Conservation (phyloP, 2,888 invertebrate genomes). For the Myathropa florea region DNA sequence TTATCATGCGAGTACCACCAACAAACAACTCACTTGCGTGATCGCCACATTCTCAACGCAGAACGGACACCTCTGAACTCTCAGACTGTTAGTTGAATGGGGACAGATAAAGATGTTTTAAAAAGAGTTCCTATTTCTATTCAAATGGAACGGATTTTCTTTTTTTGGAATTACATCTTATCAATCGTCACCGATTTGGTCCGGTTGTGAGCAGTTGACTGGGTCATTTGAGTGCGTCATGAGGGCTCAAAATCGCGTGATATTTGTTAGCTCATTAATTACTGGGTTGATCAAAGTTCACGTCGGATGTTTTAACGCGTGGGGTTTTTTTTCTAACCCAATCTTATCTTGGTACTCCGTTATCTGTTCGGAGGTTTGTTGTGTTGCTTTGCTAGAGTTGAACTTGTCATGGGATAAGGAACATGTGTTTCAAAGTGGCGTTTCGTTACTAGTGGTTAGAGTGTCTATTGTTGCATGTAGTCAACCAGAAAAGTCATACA, state of each 20-base stretch:
- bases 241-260: neutral
- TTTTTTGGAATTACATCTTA: neutral
- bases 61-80: neutral
- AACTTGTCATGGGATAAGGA: neutral
- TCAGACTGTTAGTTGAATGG: neutral
- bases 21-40: neutral
- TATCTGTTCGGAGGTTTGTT: neutral
- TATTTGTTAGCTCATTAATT: neutral
- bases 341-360: neutral
- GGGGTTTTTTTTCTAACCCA: neutral
- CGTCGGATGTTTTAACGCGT: neutral
- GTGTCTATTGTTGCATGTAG: too few species aligned
- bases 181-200: neutral
- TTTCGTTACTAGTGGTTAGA: neutral
- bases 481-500: too few species aligned
- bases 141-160: neutral
- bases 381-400: neutral
- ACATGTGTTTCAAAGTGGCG: neutral
- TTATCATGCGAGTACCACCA: neutral
- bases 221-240: neutral
- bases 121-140: neutral
- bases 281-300: neutral
- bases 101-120: neutral
- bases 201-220: neutral
- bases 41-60: too few species aligned